Base-by-base conservation (phyloP, 2,113 vertebrate species). In the Lamprologus sp. region DNA sequence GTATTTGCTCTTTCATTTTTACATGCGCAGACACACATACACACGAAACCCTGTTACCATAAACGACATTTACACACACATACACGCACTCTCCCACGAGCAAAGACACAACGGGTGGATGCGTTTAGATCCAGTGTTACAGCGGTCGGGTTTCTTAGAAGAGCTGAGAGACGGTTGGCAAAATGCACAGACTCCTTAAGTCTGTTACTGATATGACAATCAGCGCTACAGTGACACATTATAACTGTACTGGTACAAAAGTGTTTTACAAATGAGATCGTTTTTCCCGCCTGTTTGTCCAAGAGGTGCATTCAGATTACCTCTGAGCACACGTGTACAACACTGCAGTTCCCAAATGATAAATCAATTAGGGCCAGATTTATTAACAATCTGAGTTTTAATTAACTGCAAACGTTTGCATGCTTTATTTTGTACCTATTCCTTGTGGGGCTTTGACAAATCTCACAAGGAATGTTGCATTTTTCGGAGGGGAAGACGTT, bases 11-110 rank as follows among this genome's bases (percentile, higher is more conserved):
- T 65, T 12, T 60, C 51, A 17, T 33, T 7, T 79, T 37, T 54
- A 77, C 81, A 85, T 31, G 23, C 56, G 73, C 17, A 3, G 85
- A n/a, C 81, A 54, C 84, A 86, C 85, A 85, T 1, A 93, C 87
- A 89, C 81, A 88, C 63, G 63, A 84, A 88, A 95, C 90, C 92
- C 94, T 94, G 94, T 95, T 68, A 92, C 90, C 92, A 93, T 89
- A 87, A 90, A 86, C 65, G 37, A 93, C 79, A 75, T 77, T 19
- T 81, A 91, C 12, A 83, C 82, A 31, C 70, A 37, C 21, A 53
- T 21, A 60, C 28, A 2, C 33, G 3, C 87, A 68, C 73, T n/a
- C 89, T 10, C 87, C 3, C 85, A 88, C 75, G 75, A 75, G 73
- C 79, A 91, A 84, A 35, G 56, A 88, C 88, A 93, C 86, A 26